Evolutionary conservation across 2,113 vertebrate genomes (phyloP), one percentile per base, ranked within the genome.

Genomic region (Rutilus rutilus): DNA sequence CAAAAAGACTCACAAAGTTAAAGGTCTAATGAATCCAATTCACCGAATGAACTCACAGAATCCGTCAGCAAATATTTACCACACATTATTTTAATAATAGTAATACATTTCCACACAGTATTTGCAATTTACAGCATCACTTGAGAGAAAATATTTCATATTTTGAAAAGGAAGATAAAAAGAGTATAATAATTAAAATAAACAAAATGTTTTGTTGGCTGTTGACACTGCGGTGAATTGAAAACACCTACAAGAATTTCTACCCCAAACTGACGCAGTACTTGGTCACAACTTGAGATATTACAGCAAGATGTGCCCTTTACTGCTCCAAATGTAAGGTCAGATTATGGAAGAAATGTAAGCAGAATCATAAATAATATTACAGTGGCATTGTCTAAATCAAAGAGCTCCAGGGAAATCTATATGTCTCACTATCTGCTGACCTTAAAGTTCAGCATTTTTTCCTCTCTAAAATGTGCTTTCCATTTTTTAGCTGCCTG

Each of bases 401-500:
- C 47, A 73, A 73, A 83, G 67, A 42, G 50, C 81, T 83, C 67
- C 81, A 39, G 81, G 67, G 67, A 83, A 83, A 73, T 73, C 33
- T 83, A 67, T 67, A 50, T 50, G 62, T 82, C 10, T 47, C 39
- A 30, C 79, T 64, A 67, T 82, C n/a, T 82, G 64, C 80, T 82
- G 81, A 73, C 81, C 81, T 67, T 65, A 82, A 73, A 57, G 47
- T 69, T 69, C 27, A 65, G 78, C 78, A 50, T 81, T 67, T 75
- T 6, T 39, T 21, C 27, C 64, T 71, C 19, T 82, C 19, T 54
- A 50, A 69, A 69, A 67, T 69, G 45, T 30, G 47, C 30, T 39
- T 57, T 11, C 65, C 47, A 83, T 83, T 50, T 67, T 65, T 81
- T 81, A 60, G 62, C 79, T 50, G 39, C 78, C 59, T 25, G 42